Base-by-base conservation (phyloP, 2,113 vertebrate species). In the Gobio gobio region DNA sequence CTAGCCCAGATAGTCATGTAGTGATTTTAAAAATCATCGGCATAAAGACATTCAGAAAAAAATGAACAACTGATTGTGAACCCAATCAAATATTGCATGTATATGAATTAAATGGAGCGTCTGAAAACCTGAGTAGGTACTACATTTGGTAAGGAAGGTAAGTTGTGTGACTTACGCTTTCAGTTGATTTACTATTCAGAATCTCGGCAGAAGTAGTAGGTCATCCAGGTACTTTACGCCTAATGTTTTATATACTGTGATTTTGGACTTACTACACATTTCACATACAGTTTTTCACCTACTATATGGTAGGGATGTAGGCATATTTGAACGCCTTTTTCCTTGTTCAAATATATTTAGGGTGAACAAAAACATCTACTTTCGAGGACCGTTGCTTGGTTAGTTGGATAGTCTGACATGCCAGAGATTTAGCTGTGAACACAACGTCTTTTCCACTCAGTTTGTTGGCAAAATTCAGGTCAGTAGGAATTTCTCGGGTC, bases 401-500 rank as follows among this genome's bases (percentile, higher is more conserved):
- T 68, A 40, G 33, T 22, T 40, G 66, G 2, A 43, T 70, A 22
- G 10, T 72, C 49, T 29, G 24, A 18, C 40, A 56, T 77, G 20
- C 16, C 22, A 13, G 33, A 43, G 56, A 61, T 43, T 61, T 20
- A 64, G 33, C 5, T 26, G 8, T 64, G 43, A 29, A 26, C 0
- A 26, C 43, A 4, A 47, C 1, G 3, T 68, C 26, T 68, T 36
- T 36, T 68, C 43, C 63, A 64, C 79, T 68, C 26, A 4, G 79
- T 18, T 66, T 82, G 45, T 36, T 68, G 43, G 22, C 47, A 22
- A 61, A 66, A 47, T 66, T 51, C 16, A 49, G 61, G 78, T 51
- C 61, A 66, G 16, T 51, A 9, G 63, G 61, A 49, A 82, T 82
- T 51, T 82, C 20, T 68, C 1, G 26, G 63, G 61, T 82, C 63